These are phyloP conservation scores for Amphiprion percula DNA, from an alignment of 2,113 vertebrate genomes.

Conservation along the genomic window DNA sequence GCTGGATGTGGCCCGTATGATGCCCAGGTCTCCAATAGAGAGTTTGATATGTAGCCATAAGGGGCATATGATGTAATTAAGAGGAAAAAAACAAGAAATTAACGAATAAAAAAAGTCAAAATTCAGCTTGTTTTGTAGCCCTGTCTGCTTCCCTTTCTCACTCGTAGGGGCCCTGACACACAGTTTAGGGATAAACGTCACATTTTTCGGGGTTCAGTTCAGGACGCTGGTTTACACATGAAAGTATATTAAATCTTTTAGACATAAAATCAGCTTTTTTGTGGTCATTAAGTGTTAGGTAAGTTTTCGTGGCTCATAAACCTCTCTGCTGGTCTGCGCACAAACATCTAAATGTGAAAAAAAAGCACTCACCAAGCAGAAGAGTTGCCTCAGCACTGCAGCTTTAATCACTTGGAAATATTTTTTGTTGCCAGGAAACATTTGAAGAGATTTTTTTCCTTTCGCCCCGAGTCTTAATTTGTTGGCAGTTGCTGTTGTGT, in stretches of 20 bases:
- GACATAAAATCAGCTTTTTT: conserved; percentile 39
- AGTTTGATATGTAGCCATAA: background rate
- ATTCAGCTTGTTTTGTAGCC: background rate
- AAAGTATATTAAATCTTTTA: conserved; percentile 12
- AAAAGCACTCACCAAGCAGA: conserved; percentile 24
- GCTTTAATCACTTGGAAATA: conserved; percentile 81
- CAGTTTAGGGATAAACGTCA: background rate
- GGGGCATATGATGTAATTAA: background rate
- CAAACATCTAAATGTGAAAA: conserved; percentile 60
- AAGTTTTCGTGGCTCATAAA: conserved; percentile 60
- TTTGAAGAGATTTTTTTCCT: conserved; percentile 69
- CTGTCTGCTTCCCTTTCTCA: too few species aligned
- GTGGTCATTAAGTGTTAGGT: conserved; percentile 53
- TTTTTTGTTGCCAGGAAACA: conserved; percentile 80
- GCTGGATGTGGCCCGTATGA: too few species aligned
- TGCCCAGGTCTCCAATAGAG: background rate
- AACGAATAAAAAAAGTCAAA: background rate
- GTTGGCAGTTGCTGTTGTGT: conserved; percentile 58
- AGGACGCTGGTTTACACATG: conserved; percentile 33
- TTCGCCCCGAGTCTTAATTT: conserved; percentile 65
- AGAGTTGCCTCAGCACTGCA: conserved; percentile 58
- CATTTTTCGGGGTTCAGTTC: conserved; percentile 39
- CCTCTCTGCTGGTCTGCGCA: conserved; percentile 37
- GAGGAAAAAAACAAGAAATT: background rate
- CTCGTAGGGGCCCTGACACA: background rate